A percentile compares a stretch with the other conserved stretches of the same genome.
Evolutionary conservation across 2,113 vertebrate species (phyloP).

Genomic region (Nematolebias whitei): DNA sequence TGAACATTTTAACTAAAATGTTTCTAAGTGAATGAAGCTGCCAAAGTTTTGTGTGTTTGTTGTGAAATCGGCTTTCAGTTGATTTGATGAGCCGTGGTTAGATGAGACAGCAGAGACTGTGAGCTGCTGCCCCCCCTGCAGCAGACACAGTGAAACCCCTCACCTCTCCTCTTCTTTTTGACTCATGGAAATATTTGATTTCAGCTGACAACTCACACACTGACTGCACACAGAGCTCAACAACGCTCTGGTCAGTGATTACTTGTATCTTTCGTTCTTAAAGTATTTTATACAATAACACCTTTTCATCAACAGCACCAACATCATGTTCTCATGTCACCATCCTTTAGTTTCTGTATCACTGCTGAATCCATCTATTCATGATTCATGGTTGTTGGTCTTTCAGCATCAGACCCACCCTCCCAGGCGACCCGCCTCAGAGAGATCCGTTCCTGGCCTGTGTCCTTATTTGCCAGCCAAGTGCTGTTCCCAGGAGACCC

Average conservation of each 20-base stretch:
- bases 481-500: no score
- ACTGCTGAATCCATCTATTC: no score
- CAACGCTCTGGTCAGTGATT: not conserved
- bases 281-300: conserved; percentile 31
- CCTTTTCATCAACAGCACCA: not conserved
- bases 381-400: no score
- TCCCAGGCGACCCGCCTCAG: no score
- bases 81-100: conserved; percentile 50
- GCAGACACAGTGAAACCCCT: conserved; percentile 50
- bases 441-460: no score
- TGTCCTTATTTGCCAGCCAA: no score
- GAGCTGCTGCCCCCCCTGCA: conserved; percentile 16
- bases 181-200: conserved; percentile 40
- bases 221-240: not conserved
- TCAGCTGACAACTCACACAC: conserved; percentile 31
- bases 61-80: conserved; percentile 20
- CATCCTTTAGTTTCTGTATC: no score
- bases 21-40: not conserved
- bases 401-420: no score
- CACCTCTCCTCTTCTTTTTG: conserved; percentile 34
- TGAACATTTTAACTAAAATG: not conserved
- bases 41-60: not conserved
- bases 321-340: no score
- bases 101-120: conserved; percentile 39
- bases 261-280: conserved; percentile 18